Evolutionary conservation across 1,140 invertebrate genomes (phyloP), one percentile per base, ranked within the genome.

Genomic region (Leptinotarsa texana): DNA sequence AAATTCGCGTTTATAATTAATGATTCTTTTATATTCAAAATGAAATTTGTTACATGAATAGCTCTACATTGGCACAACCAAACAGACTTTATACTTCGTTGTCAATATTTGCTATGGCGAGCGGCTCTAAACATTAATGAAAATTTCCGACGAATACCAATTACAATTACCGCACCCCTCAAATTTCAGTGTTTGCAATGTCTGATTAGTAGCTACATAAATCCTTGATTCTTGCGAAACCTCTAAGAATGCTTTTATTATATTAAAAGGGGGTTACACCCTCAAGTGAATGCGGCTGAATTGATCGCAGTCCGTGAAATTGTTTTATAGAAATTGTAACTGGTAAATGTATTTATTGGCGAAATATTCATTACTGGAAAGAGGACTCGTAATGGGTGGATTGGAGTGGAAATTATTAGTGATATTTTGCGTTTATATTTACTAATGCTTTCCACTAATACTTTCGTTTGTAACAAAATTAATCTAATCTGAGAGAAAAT

Each of bases 161-260:
- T 57, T 57, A 57, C 51, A 57, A 57, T 57, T 57, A 57, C 51
- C 51, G 33, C 51, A 18, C 51, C 15, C 51, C 51, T 18, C 51
- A 17, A 18, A 15, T 17, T 57, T 18, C n/a, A 17, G 51, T 57
- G 51, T 57, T 57, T 57, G 15, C 51, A 57, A 57, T 57, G 51
- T 57, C 51, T 57, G 51, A 57, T 57, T 57, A 57, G 51, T 57
- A 57, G 51, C 51, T 57, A 57, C 51, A 57, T 57, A 57, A 57
- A 57, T 57, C 51, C n/a, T 57, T 57, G n/a, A 57, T 57, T 57
- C 51, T 57, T 57, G 17, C 51, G 51, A 15, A 57, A 57, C 51
- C 51, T 57, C 51, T 57, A 57, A 57, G 51, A 57, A 57, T n/a
- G 51, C 51, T 57, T 57, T 57, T 57, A 57, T 57, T 57, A 57